A percentile compares a stretch with the other conserved stretches of the same genome.
Evolutionary conservation across 2,797 vertebrate species (phyloP).

Genomic region (Phyllotis vaccarum): DNA sequence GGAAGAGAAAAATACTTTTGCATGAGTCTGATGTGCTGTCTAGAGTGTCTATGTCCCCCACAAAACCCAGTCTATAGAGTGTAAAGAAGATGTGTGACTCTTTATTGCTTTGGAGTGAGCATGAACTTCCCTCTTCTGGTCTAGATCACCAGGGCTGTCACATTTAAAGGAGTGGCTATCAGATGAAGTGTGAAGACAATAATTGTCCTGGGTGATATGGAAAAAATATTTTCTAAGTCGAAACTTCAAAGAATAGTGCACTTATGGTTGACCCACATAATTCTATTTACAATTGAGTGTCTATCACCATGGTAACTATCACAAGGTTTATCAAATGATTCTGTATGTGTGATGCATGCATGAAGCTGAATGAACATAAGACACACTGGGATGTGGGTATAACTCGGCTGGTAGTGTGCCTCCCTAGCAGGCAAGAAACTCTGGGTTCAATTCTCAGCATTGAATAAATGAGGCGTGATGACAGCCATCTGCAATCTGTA

Average conservation of each 20-base stretch:
- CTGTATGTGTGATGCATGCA: neutral
- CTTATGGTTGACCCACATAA: neutral
- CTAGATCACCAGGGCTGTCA: neutral
- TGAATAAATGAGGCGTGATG: neutral
- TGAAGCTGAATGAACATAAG: neutral
- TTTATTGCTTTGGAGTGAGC: neutral
- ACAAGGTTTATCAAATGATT: neutral
- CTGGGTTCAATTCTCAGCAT: neutral
- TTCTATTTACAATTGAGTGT: constrained; percentile 9
- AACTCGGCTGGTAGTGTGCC: neutral
- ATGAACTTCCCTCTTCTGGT: neutral
- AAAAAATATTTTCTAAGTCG: constrained; percentile 24
- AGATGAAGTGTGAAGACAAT: constrained; percentile 16
- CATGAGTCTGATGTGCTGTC: neutral
- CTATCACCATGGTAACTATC: neutral
- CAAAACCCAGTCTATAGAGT: neutral
- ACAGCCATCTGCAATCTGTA: neutral
- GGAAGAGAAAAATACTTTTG: constrained; percentile 14
- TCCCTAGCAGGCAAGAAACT: neutral
- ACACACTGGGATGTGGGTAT: neutral
- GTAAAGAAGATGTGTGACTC: neutral
- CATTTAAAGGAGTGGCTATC: neutral
- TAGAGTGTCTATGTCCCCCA: constrained; percentile 9
- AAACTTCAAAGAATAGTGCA: neutral
- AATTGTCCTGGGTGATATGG: neutral